These are phyloP conservation scores for Chrysomela aeneicollis DNA, from an alignment of 2,888 invertebrate genomes.

Conservation along the genomic window DNA sequence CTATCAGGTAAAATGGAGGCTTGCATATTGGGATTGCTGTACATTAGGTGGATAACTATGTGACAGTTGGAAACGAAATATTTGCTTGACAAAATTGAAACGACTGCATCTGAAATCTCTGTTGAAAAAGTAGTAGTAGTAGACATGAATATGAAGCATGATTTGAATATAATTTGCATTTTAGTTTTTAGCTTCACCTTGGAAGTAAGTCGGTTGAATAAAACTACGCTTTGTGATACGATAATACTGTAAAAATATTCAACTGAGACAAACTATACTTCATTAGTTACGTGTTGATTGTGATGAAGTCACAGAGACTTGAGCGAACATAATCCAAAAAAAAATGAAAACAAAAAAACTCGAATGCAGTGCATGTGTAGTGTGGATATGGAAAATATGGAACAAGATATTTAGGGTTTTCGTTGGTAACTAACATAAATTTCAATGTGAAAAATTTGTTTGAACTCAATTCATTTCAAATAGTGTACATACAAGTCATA, in stretches of 20 bases:
- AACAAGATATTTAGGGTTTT: background rate
- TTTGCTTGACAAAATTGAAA: constrained; percentile 45
- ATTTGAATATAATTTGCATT: constrained; percentile 54
- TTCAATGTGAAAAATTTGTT: background rate
- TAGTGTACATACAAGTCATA: background rate
- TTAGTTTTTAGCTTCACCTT: constrained; percentile 51
- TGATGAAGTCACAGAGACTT: constrained; percentile 62
- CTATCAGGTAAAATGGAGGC: constrained; percentile 84
- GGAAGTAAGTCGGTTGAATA: constrained; percentile 27
- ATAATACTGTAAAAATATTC: constrained; percentile 26
- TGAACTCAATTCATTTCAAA: background rate
- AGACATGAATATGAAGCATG: constrained; percentile 53
- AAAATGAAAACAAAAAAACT: constrained; percentile 21
- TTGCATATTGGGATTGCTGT: constrained; percentile 63
- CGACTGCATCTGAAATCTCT: constrained; percentile 51
- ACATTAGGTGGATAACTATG: constrained; percentile 42
- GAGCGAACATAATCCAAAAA: constrained; percentile 39
- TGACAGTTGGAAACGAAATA: constrained; percentile 41
- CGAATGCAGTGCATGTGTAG: constrained; percentile 56
- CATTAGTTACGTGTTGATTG: constrained; percentile 42
- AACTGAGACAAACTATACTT: background rate
- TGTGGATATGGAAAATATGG: constrained; percentile 33
- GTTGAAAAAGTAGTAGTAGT: constrained; percentile 49
- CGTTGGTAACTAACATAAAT: constrained; percentile 7
- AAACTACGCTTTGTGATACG: background rate